Base-by-base conservation (phyloP, 2,113 vertebrate genomes). In the Anas platyrhynchos region DNA sequence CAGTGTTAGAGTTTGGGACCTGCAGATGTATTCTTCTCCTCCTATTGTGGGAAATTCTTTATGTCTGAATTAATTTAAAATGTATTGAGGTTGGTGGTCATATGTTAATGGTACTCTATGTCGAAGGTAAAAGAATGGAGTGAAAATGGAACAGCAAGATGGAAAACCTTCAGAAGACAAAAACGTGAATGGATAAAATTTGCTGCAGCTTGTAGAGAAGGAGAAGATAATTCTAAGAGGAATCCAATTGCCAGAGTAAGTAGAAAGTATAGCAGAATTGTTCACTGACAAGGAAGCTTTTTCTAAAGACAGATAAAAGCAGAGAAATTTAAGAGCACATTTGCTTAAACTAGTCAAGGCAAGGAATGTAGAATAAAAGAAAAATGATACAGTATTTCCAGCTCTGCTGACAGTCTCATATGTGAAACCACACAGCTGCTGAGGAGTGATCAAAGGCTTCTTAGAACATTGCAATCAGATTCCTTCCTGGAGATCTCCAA, bases 181-280 rank as follows among this genome's bases (percentile, higher is more conserved):
- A 98, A 98, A 94, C 95, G 98, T 36, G 98, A 98, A 78, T 98
- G 98, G 98, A 97, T 98, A 86, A 98, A 97, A 88, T 98, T 98
- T 91, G 98, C 98, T 4, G 96, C 98, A 3, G 96, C 97, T 56
- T 97, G 98, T 46, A 94, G 97, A 83, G 98, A 98, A 95, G 98
- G 97, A 68, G 98, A 98, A 84, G 98, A 98, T 88, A 98, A 98
- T 80, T 97, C 97, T 22, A 97, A 96, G 83, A 97, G 97, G 84
- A 98, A 98, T 77, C 98, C 98, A 11, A 98, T 98, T 89, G 98
- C 98, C 91, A 98, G 36, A 91, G 98, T 98, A 97, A 97, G 98
- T 97, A 88, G 34, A 61, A 77, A 91, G 27, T 18, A 41, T 41
- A 82, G 18, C 25, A 73, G 17, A 52, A 34, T 12, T 36, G 22